Conservation (phyloP, 2,797 vertebrate genomes). For the Champsocephalus gunnari region DNA sequence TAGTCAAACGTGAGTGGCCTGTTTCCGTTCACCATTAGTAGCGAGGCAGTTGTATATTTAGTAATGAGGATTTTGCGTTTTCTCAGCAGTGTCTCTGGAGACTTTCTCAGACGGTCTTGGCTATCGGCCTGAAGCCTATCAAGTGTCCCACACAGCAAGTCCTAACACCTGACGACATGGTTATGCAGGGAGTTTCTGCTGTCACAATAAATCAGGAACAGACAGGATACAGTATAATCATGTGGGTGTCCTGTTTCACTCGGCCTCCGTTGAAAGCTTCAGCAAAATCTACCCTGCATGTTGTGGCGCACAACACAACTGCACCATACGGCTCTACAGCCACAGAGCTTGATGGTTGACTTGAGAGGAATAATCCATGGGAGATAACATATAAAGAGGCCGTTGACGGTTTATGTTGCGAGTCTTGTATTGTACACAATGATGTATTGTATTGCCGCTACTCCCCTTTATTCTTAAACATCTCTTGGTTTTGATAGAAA, state of each 20-base stretch:
- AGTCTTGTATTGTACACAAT: slow-evolving; percentile 50
- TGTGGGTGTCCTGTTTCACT: slow-evolving; percentile 71
- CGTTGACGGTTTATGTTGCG: slow-evolving; percentile 63
- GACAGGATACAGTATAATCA: slow-evolving; percentile 79
- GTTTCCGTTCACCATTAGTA: slow-evolving; percentile 64
- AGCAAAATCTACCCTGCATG: slow-evolving; percentile 32
- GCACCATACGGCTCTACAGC: slow-evolving; percentile 41
- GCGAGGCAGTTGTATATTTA: slow-evolving; percentile 62
- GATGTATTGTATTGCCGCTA: slow-evolving; percentile 55
- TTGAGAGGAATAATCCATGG: slow-evolving; percentile 75
- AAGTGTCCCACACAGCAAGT: slow-evolving; percentile 70
- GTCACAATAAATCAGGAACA: slow-evolving; percentile 80
- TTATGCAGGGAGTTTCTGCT: slow-evolving; percentile 77
- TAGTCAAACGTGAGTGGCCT: slow-evolving; percentile 32
- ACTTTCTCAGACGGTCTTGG: slow-evolving; percentile 67
- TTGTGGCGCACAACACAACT: slow-evolving; percentile 35
- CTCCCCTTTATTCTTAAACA: slow-evolving; percentile 47
- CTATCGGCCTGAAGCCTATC: slow-evolving; percentile 72
- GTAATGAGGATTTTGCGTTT: slow-evolving; percentile 69
- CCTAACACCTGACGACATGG: slow-evolving; percentile 77
- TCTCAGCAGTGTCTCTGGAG: slow-evolving; percentile 70
- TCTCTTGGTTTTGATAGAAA: slow-evolving; percentile 49
- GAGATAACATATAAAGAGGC: slow-evolving; percentile 65
- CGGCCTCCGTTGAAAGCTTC: slow-evolving; percentile 62
- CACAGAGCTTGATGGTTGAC: slow-evolving; percentile 79